Conservation (phyloP, 1,140 invertebrate species). For the Papilio helenus region DNA sequence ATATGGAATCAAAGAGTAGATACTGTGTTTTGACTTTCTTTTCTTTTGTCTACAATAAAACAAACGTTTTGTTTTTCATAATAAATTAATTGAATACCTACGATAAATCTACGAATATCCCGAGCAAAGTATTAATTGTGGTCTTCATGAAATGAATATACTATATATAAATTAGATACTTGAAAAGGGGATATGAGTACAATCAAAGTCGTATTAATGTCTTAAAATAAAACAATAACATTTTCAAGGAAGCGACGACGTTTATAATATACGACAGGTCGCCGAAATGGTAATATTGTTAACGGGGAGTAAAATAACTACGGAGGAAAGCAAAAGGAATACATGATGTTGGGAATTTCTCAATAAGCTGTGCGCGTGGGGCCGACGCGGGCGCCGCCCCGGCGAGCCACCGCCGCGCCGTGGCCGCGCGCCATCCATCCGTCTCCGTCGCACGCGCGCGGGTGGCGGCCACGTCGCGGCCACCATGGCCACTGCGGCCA, state of each 20-base stretch:
- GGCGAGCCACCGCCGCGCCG: conserved; percentile 73
- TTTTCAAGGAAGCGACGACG: conserved; percentile 55
- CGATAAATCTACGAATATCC: no score
- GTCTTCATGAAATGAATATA: not conserved
- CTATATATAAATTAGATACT: not conserved
- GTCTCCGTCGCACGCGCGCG: conserved; percentile 64
- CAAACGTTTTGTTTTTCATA: not conserved
- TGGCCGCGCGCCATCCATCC: conserved; percentile 50
- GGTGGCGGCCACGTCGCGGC: conserved; percentile 69
- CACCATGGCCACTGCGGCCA: conserved; percentile 36
- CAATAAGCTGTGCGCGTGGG: conserved; percentile 79
- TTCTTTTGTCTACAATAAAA: not conserved
- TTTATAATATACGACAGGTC: conserved; percentile 64
- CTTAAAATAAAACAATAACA: conserved; percentile 60
- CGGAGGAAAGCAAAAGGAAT: conserved; percentile 77
- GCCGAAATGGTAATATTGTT: conserved; percentile 80
- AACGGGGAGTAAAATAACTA: conserved; percentile 79
- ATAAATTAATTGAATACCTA: not conserved
- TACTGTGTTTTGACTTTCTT: not conserved
- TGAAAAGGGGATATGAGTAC: not conserved
- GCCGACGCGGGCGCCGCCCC: conserved; percentile 76
- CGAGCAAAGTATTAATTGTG: not conserved
- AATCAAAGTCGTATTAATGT: conserved; percentile 48
- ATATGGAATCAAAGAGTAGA: not conserved
- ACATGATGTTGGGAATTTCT: conserved; percentile 80